Conservation (phyloP, 1,140 invertebrate species). For the Pectinophora gossypiella region DNA sequence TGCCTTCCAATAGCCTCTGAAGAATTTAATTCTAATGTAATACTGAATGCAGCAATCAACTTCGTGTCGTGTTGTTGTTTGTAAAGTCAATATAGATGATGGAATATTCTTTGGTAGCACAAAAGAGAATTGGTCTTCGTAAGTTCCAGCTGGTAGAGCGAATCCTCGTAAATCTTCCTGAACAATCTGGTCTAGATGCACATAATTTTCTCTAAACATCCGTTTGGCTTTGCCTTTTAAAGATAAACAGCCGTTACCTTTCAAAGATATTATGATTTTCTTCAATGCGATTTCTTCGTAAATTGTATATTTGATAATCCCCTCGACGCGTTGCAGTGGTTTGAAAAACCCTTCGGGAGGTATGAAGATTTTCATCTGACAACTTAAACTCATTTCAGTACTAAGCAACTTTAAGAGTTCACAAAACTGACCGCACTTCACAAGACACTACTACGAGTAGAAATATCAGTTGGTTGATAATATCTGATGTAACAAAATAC, state of each 20-base stretch:
- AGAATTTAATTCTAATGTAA: not conserved
- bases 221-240: not conserved
- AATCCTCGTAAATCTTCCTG: not conserved
- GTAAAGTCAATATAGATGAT: not conserved
- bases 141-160: not conserved
- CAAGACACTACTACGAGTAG: no score
- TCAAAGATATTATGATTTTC: not conserved
- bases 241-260: not conserved
- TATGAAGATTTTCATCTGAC: not conserved
- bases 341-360: not conserved
- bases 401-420: no score
- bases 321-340: not conserved
- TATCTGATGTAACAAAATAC: no score
- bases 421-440: no score
- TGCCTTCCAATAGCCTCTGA: not conserved
- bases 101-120: not conserved
- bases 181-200: not conserved
- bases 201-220: not conserved
- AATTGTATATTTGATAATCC: not conserved
- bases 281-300: not conserved
- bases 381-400: no score
- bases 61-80: not conserved
- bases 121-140: not conserved
- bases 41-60: not conserved
- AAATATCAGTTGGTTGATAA: no score